phyloP scores from a whole-genome alignment of 2,113 vertebrate genomes.

The Choloepus hoffmanni region DNA sequence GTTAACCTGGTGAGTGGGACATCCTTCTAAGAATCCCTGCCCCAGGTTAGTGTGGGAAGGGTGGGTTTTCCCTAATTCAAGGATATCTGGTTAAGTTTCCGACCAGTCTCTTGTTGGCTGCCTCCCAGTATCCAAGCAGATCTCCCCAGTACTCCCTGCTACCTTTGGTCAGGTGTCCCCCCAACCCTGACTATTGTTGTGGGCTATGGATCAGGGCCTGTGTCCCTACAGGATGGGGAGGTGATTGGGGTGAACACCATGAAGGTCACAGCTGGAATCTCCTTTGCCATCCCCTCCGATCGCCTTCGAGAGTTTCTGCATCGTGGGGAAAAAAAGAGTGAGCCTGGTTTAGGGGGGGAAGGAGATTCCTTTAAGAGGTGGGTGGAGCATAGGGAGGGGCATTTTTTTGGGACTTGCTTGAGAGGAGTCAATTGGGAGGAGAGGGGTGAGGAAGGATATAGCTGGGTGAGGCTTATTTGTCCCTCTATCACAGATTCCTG shows the following conservation, averaged over 20 bases:
- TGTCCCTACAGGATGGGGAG: constrained; percentile 92
- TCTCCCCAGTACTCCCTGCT: background rate
- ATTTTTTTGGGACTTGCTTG: background rate
- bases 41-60: constrained; percentile 63
- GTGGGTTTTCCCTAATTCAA: background rate
- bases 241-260: constrained; percentile 99
- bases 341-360: constrained; percentile 53
- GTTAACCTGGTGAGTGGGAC: constrained; percentile 95
- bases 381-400: background rate
- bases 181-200: constrained; percentile 35
- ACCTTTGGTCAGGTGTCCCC: constrained; percentile 40
- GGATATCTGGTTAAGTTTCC: constrained; percentile 9
- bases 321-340: constrained; percentile 90
- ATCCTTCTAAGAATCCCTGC: constrained; percentile 32
- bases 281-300: constrained; percentile 97
- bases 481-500: constrained; percentile 87
- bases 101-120: background rate
- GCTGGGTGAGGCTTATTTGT: background rate
- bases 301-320: constrained; percentile 91
- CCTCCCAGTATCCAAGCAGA: background rate
- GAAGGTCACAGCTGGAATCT: constrained; percentile 98
- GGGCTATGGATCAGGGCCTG: constrained; percentile 64
- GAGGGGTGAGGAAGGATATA: background rate
- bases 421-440: background rate
- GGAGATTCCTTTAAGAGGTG: background rate